These are phyloP conservation scores for Grantiella picta DNA, from an alignment of 2,113 vertebrate genomes.

Conservation along the genomic window DNA sequence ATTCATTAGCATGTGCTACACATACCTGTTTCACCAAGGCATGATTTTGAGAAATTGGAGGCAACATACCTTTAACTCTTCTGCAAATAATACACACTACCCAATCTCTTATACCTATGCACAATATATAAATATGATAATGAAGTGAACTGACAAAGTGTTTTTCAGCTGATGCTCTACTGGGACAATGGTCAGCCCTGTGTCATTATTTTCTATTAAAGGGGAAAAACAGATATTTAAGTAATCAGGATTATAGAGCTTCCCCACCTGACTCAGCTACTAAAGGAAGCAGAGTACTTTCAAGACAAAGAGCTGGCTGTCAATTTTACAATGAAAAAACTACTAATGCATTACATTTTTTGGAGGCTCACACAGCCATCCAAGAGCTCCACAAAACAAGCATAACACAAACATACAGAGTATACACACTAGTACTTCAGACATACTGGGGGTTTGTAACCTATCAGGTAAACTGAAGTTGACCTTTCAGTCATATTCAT, in stretches of 20 bases:
- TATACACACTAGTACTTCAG: neutral
- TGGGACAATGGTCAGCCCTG: neutral
- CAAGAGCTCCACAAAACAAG: neutral
- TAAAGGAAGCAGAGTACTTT: neutral
- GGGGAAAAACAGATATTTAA: neutral
- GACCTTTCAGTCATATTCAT: neutral
- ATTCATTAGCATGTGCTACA: neutral
- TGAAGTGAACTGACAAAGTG: neutral
- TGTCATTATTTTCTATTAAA: neutral
- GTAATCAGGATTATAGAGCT: neutral
- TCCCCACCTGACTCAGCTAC: neutral
- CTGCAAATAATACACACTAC: neutral
- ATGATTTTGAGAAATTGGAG: neutral
- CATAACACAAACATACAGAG: neutral
- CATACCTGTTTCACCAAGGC: neutral
- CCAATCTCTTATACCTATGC: neutral
- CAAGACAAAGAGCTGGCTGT: neutral
- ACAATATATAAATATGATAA: neutral
- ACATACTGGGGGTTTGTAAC: neutral
- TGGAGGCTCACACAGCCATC: neutral
- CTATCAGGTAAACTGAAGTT: neutral
- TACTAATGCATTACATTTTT: neutral
- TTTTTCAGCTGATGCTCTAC: neutral
- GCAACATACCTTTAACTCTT: neutral
- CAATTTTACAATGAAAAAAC: neutral